phyloP scores from a whole-genome alignment of 2,888 invertebrate species.

The Deilephila porcellus region DNA sequence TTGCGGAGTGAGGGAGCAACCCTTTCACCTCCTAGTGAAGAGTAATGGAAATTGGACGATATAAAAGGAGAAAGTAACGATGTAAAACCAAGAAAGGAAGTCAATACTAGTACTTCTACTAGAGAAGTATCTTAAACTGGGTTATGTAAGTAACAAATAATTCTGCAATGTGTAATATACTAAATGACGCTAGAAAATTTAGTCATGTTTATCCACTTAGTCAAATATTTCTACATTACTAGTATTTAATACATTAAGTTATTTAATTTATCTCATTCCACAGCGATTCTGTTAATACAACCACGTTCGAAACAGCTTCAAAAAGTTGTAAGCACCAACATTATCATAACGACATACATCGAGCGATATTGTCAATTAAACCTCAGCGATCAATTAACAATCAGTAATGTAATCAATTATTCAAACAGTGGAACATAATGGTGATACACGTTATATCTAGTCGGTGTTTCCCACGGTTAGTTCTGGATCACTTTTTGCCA shows the following conservation, averaged over 20 bases:
- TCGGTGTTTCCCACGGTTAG: slow-evolving; percentile 55
- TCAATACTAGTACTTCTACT: background rate
- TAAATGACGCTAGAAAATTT: too few species aligned
- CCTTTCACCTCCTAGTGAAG: background rate
- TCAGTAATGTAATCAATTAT: slow-evolving; percentile 28
- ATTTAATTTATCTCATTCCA: too few species aligned
- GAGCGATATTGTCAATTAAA: background rate
- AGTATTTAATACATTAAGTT: too few species aligned
- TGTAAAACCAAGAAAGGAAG: background rate
- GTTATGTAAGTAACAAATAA: too few species aligned
- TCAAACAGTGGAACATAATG: slow-evolving; percentile 32
- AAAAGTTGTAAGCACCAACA: background rate
- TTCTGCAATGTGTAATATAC: too few species aligned
- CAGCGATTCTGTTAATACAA: too few species aligned
- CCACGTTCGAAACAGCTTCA: background rate
- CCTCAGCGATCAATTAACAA: slow-evolving; percentile 4
- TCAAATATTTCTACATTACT: too few species aligned
- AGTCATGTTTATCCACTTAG: too few species aligned
- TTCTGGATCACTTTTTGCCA: slow-evolving; percentile 53
- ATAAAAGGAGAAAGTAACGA: background rate
- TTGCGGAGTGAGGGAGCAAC: slow-evolving; percentile 3
- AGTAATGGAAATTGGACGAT: background rate
- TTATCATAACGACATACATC: background rate
- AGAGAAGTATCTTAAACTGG: too few species aligned
- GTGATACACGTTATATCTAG: slow-evolving; percentile 39